Base-by-base conservation (phyloP, 2,888 invertebrate genomes). In the Xylophagus ater region DNA sequence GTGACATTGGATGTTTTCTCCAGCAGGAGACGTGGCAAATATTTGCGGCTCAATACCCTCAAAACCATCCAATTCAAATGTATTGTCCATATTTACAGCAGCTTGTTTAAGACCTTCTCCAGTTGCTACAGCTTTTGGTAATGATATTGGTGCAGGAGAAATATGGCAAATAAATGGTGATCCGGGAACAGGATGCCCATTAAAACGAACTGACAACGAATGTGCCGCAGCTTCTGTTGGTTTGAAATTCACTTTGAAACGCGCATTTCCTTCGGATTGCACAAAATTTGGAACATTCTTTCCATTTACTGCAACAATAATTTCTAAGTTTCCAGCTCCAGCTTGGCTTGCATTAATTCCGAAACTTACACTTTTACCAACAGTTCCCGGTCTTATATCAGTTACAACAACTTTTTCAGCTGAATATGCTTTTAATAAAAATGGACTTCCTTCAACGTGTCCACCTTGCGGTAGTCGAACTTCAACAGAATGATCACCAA, bases 251-350 rank as follows among this genome's bases (percentile, higher is more conserved):
- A 81, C 80, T 65, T 81, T 81, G 57, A 97, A 97, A 52, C 89
- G 80, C 0, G 94, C 96, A 62, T 94, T 94, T 26, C 94, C 94
- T 69, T 96, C 94, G 29, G 92, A 88, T 57, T 93, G 90, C 2
- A 97, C 96, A 61, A 92, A 96, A 68, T 97, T 97, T 8, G 96
- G 96, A 12, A 97, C 94, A 65, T 97, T 97, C 55, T 92, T 80
- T 10, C 92, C 92, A 54, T 85, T 89, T 2, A 94, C 93, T 1
- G 94, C 92, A 0, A 97, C 94, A 44, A 96, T 94, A 38, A 97
- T 96, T 68, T 97, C 96, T 57, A 96, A 71, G 65, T 96, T 96
- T 17, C 96, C 96, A 34, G 94, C 93, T 45, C 96, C 90, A 14
- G 81, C 81, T 57, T 81, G 80, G 0, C 79, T 80, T 34, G 81